A percentile compares a stretch with the other conserved stretches of the same genome.
These are phyloP conservation scores for Cyprinodon tularosa DNA, from an alignment of 2,113 vertebrate species.

Conservation along the genomic window DNA sequence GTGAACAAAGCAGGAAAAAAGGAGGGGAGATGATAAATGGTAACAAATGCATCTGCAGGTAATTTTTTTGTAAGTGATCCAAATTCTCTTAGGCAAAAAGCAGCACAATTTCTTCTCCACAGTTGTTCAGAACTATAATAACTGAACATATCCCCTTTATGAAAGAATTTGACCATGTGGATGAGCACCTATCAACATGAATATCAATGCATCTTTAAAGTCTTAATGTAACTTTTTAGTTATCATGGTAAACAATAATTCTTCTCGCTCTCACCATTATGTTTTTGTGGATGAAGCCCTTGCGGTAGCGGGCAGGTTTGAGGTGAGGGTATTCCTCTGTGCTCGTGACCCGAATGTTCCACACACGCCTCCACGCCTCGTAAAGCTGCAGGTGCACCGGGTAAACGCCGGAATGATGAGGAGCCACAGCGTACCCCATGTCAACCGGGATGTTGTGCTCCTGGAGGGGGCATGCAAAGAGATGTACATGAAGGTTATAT, in stretches of 20 bases:
- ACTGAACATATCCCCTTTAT: constrained; percentile 30
- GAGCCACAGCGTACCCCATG: constrained; percentile 94
- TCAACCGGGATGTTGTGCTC: constrained; percentile 94
- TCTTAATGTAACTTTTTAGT: neutral
- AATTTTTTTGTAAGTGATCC: constrained; percentile 1
- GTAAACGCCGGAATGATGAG: constrained; percentile 96
- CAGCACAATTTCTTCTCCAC: neutral
- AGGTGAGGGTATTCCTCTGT: constrained; percentile 97
- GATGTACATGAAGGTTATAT: constrained; percentile 27
- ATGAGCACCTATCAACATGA: constrained; percentile 19
- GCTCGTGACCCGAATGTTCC: constrained; percentile 95
- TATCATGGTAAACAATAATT: neutral
- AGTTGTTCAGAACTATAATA: constrained; percentile 17
- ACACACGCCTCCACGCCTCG: constrained; percentile 95
- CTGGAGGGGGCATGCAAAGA: constrained; percentile 66
- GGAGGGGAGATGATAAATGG: neutral
- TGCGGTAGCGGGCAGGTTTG: constrained; percentile 92
- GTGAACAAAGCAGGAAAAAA: neutral
- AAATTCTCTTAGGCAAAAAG: neutral
- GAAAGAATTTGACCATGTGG: neutral
- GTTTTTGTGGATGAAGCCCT: constrained; percentile 92
- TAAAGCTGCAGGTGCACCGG: constrained; percentile 96
- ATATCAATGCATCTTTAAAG: neutral
- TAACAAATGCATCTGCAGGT: neutral
- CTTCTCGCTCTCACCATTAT: constrained; percentile 87